Percentiles rank a stretch among this genome's conserved stretches.
Evolutionary conservation across 2,113 vertebrate species (phyloP).

Genomic region (Castor canadensis): DNA sequence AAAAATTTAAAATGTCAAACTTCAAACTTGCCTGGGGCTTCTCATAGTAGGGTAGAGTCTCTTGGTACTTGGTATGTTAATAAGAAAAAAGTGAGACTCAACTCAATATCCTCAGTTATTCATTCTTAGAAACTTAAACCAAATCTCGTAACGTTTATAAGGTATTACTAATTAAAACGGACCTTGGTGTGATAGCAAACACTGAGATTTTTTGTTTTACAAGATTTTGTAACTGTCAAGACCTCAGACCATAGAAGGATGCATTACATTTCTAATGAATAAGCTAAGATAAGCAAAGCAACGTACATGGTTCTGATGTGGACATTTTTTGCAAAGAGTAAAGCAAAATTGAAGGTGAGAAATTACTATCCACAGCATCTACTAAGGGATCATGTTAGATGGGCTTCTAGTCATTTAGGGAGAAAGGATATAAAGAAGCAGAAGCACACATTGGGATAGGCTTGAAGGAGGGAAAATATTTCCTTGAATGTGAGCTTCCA

Average conservation of each 20-base stretch:
- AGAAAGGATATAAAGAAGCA: background rate
- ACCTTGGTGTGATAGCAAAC: background rate
- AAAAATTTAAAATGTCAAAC: background rate
- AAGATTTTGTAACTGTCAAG: background rate
- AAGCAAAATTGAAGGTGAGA: background rate
- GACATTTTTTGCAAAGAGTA: background rate
- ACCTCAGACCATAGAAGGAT: background rate
- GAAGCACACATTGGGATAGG: too few species aligned
- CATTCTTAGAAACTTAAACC: slow-evolving; percentile 26
- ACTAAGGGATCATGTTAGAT: background rate
- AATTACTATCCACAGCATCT: background rate
- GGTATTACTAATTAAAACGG: background rate
- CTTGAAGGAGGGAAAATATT: background rate
- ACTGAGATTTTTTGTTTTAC: background rate
- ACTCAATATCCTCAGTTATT: background rate
- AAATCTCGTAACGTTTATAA: background rate
- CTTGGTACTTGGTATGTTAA: slow-evolving; percentile 12
- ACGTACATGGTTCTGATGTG: background rate
- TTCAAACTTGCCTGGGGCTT: background rate
- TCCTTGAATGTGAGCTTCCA: background rate
- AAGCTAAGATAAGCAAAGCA: background rate
- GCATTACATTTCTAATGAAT: background rate
- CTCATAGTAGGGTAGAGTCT: background rate
- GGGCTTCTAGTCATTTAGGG: background rate
- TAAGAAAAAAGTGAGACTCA: slow-evolving; percentile 19